Evolutionary conservation across 2,888 invertebrate species (phyloP), one percentile per base, ranked within the genome.

Genomic region (Heliconius cydno): DNA sequence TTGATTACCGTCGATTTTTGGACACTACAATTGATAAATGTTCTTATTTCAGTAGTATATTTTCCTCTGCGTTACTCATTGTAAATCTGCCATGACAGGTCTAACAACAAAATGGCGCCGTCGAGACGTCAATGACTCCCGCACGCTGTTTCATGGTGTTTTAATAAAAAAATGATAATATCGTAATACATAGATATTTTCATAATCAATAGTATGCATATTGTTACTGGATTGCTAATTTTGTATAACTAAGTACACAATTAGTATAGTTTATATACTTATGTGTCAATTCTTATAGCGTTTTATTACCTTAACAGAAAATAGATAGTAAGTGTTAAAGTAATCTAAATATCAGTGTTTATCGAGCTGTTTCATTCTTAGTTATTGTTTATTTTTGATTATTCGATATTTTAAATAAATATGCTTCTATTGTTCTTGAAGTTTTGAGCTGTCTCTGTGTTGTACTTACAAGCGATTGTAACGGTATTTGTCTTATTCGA

Each of bases 231-330:
- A 94, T 94, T 93, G 94, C 94, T 92, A 92, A 92, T 94, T 94
- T 94, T 94, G 92, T 95, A 94, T 94, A 79, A 70, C 76, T 82
- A 94, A 90, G 91, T 93, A 94, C 95, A 95, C 94, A 92, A 94
- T 91, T 95, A 95, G 95, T 94, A 95, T 95, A 95, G 95, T 95
- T 94, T 94, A 95, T 95, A 95, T 95, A 95, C 95, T 95, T 95
- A 95, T 95, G 95, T 95, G 95, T 95, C 95, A 95, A 95, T 95
- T 95, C 95, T 93, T 92, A 94, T 95, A 95, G 95, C 93, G 88
- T 95, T 95, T 95, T 95, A 95, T 93, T 94, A 94, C 94, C 92
- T 92, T 91, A 94, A 94, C 94, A 91, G 91, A 92, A 86, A 90
- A 92, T 95, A 95, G 94, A 84, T 93, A 92, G 93, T 95, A 95